A percentile compares a stretch with the other conserved stretches of the same genome.
Evolutionary conservation across 2,888 invertebrate genomes (phyloP).

Genomic region (Trichopria drosophilae): DNA sequence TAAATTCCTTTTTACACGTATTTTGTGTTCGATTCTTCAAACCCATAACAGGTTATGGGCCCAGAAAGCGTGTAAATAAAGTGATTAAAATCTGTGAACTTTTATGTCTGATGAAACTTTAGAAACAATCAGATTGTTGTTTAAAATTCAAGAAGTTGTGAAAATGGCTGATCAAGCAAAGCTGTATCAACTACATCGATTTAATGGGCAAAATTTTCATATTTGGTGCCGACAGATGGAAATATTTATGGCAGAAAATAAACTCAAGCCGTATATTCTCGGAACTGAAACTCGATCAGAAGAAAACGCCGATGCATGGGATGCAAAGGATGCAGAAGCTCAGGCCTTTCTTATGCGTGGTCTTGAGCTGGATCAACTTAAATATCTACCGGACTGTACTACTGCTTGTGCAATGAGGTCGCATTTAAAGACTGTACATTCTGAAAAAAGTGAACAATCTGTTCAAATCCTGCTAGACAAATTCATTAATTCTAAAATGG

Average conservation of each 20-base stretch:
- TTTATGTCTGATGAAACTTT: no score
- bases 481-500: no score
- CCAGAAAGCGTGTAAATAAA: no score
- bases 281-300: constrained; percentile 3
- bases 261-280: constrained; percentile 14
- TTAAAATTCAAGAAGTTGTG: no score
- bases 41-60: constrained; percentile 23
- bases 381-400: constrained; percentile 11
- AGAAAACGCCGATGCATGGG: constrained; percentile 9
- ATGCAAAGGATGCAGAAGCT: no score
- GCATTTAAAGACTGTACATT: neutral
- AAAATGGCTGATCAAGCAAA: constrained; percentile 18
- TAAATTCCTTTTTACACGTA: no score
- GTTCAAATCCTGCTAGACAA: no score
- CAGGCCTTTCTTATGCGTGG: no score
- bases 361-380: constrained; percentile 26
- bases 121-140: no score
- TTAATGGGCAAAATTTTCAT: constrained; percentile 24
- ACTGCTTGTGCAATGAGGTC: constrained; percentile 4
- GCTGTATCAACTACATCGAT: constrained; percentile 20
- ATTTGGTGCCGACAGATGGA: constrained; percentile 25
- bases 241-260: constrained; percentile 21
- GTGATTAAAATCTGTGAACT: no score
- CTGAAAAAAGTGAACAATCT: no score
- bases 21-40: no score